Percentiles rank a stretch among this genome's conserved stretches.
Conservation (phyloP, 2,113 vertebrate species). For the Microtus oregoni region DNA sequence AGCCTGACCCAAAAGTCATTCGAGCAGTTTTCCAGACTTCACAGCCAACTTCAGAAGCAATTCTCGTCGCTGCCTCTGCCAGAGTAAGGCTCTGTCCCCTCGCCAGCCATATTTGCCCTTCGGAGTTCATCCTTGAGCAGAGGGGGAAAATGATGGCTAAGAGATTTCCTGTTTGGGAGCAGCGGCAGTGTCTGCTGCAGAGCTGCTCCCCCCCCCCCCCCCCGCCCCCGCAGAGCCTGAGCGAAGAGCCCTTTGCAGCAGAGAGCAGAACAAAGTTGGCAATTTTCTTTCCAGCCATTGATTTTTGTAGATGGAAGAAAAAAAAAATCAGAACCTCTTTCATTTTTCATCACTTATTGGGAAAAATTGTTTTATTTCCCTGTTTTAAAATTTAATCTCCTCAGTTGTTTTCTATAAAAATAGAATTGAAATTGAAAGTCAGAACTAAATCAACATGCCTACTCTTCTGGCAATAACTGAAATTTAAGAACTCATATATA, state of each 20-base stretch:
- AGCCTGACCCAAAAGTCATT: conserved; percentile 89
- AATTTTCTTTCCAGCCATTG: conserved; percentile 42
- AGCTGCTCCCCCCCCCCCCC: not conserved
- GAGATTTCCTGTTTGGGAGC: not conserved
- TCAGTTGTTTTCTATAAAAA: conserved; percentile 34
- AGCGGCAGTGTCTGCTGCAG: not conserved
- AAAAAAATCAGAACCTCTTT: conserved; percentile 30
- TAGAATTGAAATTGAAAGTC: conserved; percentile 52
- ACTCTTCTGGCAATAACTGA: conserved; percentile 2
- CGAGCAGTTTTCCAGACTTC: conserved; percentile 89
- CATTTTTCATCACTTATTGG: conserved; percentile 26
- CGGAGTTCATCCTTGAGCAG: not conserved
- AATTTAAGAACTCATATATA: not conserved
- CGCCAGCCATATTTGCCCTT: conserved; percentile 17
- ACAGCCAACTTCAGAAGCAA: conserved; percentile 90
- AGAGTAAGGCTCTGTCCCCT: conserved; percentile 86
- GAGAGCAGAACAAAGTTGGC: conserved; percentile 28
- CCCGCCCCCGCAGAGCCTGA: not conserved
- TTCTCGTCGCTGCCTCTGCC: conserved; percentile 89
- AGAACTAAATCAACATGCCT: not conserved
- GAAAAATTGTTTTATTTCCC: conserved; percentile 31
- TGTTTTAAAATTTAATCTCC: conserved; percentile 36
- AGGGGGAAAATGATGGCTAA: conserved; percentile 5
- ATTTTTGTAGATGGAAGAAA: conserved; percentile 7
- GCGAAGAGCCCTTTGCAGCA: not conserved